phyloP scores from a whole-genome alignment of 2,888 invertebrate genomes.

The Sarcophaga caerulescens region DNA sequence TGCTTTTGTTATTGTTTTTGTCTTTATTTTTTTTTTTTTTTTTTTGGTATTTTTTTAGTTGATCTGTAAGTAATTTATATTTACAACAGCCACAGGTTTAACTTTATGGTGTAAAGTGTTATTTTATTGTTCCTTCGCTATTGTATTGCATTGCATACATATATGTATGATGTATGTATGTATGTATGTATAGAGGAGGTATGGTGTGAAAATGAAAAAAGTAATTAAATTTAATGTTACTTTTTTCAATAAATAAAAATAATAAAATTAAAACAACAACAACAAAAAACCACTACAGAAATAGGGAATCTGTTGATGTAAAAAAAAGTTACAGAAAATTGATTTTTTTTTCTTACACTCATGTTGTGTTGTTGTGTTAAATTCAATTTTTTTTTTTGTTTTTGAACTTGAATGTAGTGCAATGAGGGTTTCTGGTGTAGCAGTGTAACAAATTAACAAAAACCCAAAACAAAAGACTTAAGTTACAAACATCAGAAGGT shows the following conservation, averaged over 20 bases:
- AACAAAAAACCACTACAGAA: conserved; percentile 26
- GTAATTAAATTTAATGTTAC: conserved; percentile 73
- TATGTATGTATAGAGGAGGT: not conserved
- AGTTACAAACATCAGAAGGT: not conserved
- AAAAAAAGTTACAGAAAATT: conserved; percentile 35
- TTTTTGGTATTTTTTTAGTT: conserved; percentile 29
- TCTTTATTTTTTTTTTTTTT: conserved; percentile 6
- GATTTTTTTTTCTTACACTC: conserved; percentile 6
- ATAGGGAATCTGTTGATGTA: not conserved
- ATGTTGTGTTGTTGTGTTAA: conserved; percentile 25
- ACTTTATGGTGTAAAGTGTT: conserved; percentile 44
- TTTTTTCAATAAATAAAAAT: conserved; percentile 68
- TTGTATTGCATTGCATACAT: not conserved
- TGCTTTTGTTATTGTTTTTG: not conserved
- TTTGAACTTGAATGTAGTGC: not conserved
- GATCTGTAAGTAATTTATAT: conserved; percentile 55
- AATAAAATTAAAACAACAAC: conserved; percentile 65
- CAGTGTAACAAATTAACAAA: not conserved
- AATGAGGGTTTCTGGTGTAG: not conserved
- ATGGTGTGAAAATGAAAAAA: conserved; percentile 53
- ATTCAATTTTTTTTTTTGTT: conserved; percentile 30
- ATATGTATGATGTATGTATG: too few relatives aligned
- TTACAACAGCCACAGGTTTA: conserved; percentile 49
- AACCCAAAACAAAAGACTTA: conserved; percentile 2
- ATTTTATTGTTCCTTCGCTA: conserved; percentile 20